Conservation (phyloP, 2,888 invertebrate genomes). For the Nymphalis polychloros region DNA sequence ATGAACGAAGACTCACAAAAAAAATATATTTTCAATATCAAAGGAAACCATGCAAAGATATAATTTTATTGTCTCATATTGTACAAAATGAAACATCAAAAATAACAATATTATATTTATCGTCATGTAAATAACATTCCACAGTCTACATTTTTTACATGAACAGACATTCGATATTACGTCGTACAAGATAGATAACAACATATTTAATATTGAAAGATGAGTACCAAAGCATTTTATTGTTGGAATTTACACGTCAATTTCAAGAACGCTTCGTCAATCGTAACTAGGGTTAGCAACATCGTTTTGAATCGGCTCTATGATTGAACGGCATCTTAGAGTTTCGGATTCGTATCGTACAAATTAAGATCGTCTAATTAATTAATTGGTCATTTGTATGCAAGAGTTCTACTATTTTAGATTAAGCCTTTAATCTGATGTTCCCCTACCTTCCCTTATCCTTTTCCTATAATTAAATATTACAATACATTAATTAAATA, state of each 20-base stretch:
- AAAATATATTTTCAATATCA: background rate
- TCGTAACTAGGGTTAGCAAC: background rate
- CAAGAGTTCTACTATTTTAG: too few species aligned
- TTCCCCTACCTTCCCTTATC: too few species aligned
- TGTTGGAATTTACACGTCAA: slow-evolving; percentile 23
- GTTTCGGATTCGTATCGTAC: too few species aligned
- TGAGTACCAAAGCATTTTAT: slow-evolving; percentile 21
- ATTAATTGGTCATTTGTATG: too few species aligned
- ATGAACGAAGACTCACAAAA: background rate
- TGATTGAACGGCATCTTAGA: too few species aligned
- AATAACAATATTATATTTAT: background rate
- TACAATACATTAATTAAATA: too few species aligned
- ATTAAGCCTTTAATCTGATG: too few species aligned
- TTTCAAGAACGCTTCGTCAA: slow-evolving; percentile 25
- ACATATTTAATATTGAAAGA: slow-evolving; percentile 5
- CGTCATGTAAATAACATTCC: background rate
- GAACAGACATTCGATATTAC: background rate
- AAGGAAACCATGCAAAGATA: background rate
- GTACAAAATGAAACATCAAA: background rate
- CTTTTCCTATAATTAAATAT: too few species aligned
- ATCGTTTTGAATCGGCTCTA: too few species aligned
- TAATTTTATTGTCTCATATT: background rate
- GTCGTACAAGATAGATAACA: background rate
- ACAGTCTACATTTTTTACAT: background rate
- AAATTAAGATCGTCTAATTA: too few species aligned